Conservation (phyloP, 2,888 invertebrate genomes). For the Bombylius major region DNA sequence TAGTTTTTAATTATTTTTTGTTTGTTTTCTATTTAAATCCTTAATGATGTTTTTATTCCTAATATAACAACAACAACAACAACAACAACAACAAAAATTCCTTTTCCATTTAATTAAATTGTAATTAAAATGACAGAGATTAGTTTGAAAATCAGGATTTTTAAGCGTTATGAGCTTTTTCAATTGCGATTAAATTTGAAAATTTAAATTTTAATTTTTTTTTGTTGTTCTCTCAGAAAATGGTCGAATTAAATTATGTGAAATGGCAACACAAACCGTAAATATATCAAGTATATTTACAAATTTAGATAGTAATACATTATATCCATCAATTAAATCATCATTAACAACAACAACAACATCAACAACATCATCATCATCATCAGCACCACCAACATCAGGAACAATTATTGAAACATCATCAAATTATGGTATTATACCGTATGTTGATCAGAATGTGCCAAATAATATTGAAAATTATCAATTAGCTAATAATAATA, state of each 20-base stretch:
- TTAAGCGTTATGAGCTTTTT: no score
- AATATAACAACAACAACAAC: no score
- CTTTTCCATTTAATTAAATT: no score
- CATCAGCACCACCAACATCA: no score
- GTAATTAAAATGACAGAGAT: no score
- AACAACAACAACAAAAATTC: no score
- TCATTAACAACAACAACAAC: not conserved
- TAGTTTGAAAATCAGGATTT: no score
- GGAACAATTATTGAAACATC: not conserved
- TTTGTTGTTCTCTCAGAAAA: constrained; percentile 19
- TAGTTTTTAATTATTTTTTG: no score
- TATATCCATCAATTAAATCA: constrained; percentile 8
- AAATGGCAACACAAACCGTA: constrained; percentile 37
- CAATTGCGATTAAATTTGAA: no score
- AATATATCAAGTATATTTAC: constrained; percentile 33
- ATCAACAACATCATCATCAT: no score
- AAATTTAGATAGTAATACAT: constrained; percentile 22
- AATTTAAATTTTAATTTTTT: not conserved
- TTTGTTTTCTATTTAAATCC: no score
- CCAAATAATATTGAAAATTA: constrained; percentile 25
- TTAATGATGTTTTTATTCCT: no score
- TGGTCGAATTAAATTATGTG: constrained; percentile 29
- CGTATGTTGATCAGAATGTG: constrained; percentile 36
- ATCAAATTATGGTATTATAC: constrained; percentile 28
- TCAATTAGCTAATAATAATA: constrained; percentile 33